Percentiles rank a stretch among this genome's conserved stretches.
These are phyloP conservation scores for Dryocosmus kuriphilus DNA, from an alignment of 2,888 invertebrate species.

Conservation along the genomic window DNA sequence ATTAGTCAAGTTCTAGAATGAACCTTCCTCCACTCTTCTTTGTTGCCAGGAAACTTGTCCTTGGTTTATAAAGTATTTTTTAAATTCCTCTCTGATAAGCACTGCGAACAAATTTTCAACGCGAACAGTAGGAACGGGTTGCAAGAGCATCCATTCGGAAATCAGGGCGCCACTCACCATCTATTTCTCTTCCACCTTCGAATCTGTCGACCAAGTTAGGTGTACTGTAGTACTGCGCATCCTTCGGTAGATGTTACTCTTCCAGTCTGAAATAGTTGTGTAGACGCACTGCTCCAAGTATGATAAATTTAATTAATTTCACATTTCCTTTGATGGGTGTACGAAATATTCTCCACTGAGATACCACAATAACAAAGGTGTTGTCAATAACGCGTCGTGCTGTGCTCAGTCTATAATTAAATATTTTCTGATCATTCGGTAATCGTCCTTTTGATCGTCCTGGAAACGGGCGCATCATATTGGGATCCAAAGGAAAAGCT, in stretches of 20 bases:
- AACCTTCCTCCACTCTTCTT: background rate
- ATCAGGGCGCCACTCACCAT: background rate
- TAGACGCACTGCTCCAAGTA: slow-evolving; percentile 47
- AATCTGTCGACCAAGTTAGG: background rate
- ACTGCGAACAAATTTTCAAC: background rate
- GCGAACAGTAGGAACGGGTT: background rate
- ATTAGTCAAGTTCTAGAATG: background rate
- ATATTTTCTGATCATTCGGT: too few species aligned
- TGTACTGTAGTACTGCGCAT: background rate
- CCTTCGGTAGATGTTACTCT: background rate
- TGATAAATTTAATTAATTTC: slow-evolving; percentile 37
- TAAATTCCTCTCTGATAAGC: background rate
- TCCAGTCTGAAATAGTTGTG: slow-evolving; percentile 49
- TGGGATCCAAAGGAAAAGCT: too few species aligned
- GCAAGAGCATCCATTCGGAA: background rate
- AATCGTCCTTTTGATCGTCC: too few species aligned
- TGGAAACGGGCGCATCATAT: too few species aligned
- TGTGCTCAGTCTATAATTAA: slow-evolving; percentile 64
- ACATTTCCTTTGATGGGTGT: slow-evolving; percentile 44
- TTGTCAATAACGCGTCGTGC: slow-evolving; percentile 56
- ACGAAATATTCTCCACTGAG: slow-evolving; percentile 21
- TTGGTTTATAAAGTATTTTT: background rate
- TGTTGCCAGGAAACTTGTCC: background rate
- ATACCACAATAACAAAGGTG: slow-evolving; percentile 36
- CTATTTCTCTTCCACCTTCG: background rate